phyloP scores from a whole-genome alignment of 2,888 invertebrate genomes.

The Nemotelus nigrinus region DNA sequence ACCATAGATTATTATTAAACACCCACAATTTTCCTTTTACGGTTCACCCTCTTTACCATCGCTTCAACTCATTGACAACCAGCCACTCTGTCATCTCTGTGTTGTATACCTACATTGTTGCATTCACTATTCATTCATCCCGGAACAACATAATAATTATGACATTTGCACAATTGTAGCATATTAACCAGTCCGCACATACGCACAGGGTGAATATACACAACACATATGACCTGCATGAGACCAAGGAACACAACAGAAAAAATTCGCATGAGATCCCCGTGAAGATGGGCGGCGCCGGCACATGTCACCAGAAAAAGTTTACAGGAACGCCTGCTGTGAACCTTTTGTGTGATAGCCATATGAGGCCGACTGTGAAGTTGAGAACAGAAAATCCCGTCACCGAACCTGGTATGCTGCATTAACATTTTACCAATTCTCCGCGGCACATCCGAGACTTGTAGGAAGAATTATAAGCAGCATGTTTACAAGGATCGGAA shows the following conservation, averaged over 20 bases:
- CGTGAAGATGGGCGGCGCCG: constrained; percentile 53
- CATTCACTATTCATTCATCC: constrained; percentile 5
- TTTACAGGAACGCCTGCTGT: constrained; percentile 37
- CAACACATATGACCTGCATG: neutral
- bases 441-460: no score
- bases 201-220: constrained; percentile 7
- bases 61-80: neutral
- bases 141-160: constrained; percentile 38
- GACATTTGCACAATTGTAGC: constrained; percentile 45
- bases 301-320: constrained; percentile 53
- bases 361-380: constrained; percentile 18
- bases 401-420: no score
- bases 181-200: constrained; percentile 17
- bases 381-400: no score
- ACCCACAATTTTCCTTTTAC: constrained; percentile 7
- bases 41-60: neutral
- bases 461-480: no score
- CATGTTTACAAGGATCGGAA: no score
- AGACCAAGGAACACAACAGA: neutral
- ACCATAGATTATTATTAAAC: constrained; percentile 7
- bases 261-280: constrained; percentile 49
- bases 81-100: neutral
- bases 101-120: neutral
- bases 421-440: no score
- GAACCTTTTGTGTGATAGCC: constrained; percentile 10